Evolutionary conservation across 1,140 invertebrate species (phyloP).

Genomic region (Pectinophora gossypiella): DNA sequence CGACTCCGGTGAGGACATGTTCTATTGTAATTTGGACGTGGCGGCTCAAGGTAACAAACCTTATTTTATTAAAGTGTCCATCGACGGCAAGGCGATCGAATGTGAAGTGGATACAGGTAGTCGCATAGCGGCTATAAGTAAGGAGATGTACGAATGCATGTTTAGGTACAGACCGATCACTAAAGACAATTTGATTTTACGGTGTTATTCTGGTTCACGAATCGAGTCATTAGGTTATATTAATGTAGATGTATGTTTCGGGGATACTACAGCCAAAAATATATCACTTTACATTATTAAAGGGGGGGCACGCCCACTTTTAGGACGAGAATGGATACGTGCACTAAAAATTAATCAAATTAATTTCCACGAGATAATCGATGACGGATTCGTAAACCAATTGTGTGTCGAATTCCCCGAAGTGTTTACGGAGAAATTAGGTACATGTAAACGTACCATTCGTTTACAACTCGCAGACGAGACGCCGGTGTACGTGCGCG

Average conservation of each 20-base stretch:
- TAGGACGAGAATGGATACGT: too few relatives aligned
- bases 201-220: conserved; percentile 10
- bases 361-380: too few relatives aligned
- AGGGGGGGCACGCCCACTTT: too few relatives aligned
- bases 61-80: conserved; percentile 15
- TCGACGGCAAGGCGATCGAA: neutral
- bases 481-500: too few relatives aligned
- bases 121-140: conserved; percentile 8
- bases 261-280: too few relatives aligned
- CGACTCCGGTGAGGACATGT: conserved; percentile 7
- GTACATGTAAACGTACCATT: too few relatives aligned
- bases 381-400: too few relatives aligned
- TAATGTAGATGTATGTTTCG: conserved; percentile 3
- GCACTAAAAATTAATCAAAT: too few relatives aligned
- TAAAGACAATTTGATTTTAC: conserved; percentile 12
- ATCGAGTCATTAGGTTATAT: conserved; percentile 16
- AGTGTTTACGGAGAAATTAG: too few relatives aligned
- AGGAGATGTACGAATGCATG: neutral
- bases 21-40: conserved; percentile 12
- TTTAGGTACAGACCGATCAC: conserved; percentile 1
- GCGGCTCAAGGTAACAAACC: conserved; percentile 18
- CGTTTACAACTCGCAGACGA: too few relatives aligned
- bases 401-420: too few relatives aligned
- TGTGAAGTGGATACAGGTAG: conserved; percentile 7
- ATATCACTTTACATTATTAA: too few relatives aligned